A percentile compares a stretch with the other conserved stretches of the same genome.
Conservation (phyloP, 2,797 vertebrate genomes). For the Clarias platycephalus region DNA sequence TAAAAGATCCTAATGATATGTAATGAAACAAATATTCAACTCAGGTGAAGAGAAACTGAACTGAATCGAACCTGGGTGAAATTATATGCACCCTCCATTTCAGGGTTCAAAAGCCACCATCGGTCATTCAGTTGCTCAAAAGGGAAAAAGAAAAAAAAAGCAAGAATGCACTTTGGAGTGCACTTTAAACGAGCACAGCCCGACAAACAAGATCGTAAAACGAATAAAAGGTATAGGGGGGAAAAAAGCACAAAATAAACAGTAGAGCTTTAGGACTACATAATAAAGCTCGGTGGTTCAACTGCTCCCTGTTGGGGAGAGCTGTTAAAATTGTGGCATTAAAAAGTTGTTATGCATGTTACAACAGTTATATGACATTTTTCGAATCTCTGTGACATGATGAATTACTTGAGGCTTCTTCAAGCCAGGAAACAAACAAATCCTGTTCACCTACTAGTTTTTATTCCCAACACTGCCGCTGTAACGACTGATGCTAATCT, state of each 20-base stretch:
- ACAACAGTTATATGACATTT: slow-evolving; percentile 9
- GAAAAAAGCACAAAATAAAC: slow-evolving; percentile 16
- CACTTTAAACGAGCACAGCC: neutral
- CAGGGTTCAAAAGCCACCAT: slow-evolving; percentile 12
- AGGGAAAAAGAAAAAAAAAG: neutral
- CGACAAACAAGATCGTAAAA: slow-evolving; percentile 32
- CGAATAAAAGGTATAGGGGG: slow-evolving; percentile 6
- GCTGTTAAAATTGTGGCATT: neutral
- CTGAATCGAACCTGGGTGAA: neutral
- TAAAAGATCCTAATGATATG: neutral
- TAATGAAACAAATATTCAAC: neutral
- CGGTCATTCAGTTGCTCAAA: neutral
- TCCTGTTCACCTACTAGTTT: neutral
- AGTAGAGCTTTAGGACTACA: neutral
- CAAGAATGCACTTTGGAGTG: neutral
- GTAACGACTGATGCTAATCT: neutral
- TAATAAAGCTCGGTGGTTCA: neutral
- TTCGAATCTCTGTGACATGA: neutral
- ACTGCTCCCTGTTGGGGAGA: neutral
- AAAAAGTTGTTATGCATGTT: slow-evolving; percentile 9
- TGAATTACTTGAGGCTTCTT: neutral
- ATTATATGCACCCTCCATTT: neutral
- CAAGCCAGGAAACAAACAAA: neutral
- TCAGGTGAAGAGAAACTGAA: neutral
- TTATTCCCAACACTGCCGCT: neutral